A percentile compares a stretch with the other conserved stretches of the same genome.
phyloP scores from a whole-genome alignment of 2,113 vertebrate genomes.

The Eptesicus fuscus region DNA sequence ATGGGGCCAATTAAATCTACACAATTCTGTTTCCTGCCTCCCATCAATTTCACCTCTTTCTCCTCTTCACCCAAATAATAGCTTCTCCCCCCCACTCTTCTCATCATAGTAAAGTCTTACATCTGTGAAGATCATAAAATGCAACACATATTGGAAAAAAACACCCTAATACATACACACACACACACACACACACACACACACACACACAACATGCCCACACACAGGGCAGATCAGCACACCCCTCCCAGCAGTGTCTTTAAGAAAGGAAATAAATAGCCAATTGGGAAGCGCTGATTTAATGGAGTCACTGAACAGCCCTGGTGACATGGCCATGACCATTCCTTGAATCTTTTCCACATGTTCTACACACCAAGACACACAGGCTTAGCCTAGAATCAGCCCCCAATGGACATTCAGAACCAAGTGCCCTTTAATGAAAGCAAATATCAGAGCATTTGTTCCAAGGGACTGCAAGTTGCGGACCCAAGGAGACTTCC shows the following conservation, averaged over 20 bases:
- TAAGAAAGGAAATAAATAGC: background rate
- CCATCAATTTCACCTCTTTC: conserved; percentile 24
- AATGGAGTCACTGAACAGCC: background rate
- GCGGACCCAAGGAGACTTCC: background rate
- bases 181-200: too few relatives aligned
- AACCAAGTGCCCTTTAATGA: background rate
- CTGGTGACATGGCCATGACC: background rate
- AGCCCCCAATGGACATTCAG: background rate
- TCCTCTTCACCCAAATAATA: background rate
- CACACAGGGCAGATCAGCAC: background rate
- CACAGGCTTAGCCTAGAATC: background rate
- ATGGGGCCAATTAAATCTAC: conserved; percentile 50
- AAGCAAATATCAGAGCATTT: background rate
- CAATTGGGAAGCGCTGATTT: background rate
- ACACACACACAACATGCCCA: background rate
- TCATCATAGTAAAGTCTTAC: background rate
- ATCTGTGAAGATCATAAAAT: conserved; percentile 39
- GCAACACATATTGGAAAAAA: background rate
- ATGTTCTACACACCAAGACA: background rate
- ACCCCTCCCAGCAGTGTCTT: background rate
- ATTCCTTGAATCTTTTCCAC: background rate
- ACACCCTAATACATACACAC: background rate
- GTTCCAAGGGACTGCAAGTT: background rate
- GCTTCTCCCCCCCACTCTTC: background rate
- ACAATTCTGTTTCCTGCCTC: conserved; percentile 44